A percentile compares a stretch with the other conserved stretches of the same genome.
These are phyloP conservation scores for Drosophila cracens DNA, from an alignment of 2,888 invertebrate genomes.

Conservation along the genomic window DNA sequence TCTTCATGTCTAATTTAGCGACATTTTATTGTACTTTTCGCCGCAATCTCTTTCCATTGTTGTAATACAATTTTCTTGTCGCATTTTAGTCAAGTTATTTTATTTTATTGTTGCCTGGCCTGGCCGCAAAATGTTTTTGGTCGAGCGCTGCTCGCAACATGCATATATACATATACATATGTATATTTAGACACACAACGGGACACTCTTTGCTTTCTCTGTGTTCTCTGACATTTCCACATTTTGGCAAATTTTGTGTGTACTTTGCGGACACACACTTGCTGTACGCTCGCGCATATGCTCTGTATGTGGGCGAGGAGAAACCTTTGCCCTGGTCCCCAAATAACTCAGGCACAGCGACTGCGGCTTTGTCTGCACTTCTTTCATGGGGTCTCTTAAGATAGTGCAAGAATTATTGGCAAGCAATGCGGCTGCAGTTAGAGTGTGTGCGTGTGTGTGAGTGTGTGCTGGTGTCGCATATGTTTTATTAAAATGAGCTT, in stretches of 20 bases:
- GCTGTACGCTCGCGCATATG: conserved; percentile 1
- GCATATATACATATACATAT: conserved; percentile 10
- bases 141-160: conserved; percentile 35
- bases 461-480: conserved; percentile 59
- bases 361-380: conserved; percentile 79
- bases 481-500: conserved; percentile 76
- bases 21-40: conserved; percentile 82
- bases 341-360: conserved; percentile 66
- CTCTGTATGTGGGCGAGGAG: conserved; percentile 43
- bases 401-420: conserved; percentile 79
- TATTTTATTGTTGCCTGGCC: conserved; percentile 65
- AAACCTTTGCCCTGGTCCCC: conserved; percentile 25
- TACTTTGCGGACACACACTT: conserved; percentile 61
- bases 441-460: not conserved
- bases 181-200: not conserved
- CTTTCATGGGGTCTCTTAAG: conserved; percentile 66
- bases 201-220: conserved; percentile 32
- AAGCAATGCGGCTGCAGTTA: conserved; percentile 55
- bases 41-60: conserved; percentile 81
- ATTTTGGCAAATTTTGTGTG: conserved; percentile 73
- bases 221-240: conserved; percentile 76
- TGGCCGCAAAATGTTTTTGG: conserved; percentile 64
- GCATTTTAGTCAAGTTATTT: conserved; percentile 80
- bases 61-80: conserved; percentile 81
- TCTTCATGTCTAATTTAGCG: conserved; percentile 84